A percentile compares a stretch with the other conserved stretches of the same genome.
Conservation (phyloP, 1,140 invertebrate genomes). For the Babylonia areolata region DNA sequence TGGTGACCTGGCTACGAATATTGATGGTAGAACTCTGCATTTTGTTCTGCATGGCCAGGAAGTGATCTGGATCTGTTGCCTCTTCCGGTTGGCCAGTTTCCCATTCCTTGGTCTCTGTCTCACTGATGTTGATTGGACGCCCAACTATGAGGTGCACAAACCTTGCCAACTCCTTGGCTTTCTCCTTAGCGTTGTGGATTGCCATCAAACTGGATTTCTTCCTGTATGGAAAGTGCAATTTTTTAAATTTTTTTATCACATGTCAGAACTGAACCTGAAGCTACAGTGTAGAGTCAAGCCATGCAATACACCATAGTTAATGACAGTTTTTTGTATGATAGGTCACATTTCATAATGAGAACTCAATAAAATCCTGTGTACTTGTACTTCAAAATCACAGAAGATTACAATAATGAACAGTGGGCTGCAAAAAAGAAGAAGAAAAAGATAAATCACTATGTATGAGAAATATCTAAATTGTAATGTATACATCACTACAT, state of each 20-base stretch:
- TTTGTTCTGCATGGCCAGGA: slow-evolving; percentile 58
- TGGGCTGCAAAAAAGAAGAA: too few species aligned
- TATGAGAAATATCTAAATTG: too few species aligned
- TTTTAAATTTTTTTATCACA: too few species aligned
- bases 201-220: slow-evolving; percentile 69
- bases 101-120: slow-evolving; percentile 64
- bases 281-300: neutral
- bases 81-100: slow-evolving; percentile 49
- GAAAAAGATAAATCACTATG: too few species aligned
- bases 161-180: slow-evolving; percentile 72
- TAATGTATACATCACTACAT: too few species aligned
- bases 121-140: slow-evolving; percentile 60
- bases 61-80: slow-evolving; percentile 50
- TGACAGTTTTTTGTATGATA: too few species aligned
- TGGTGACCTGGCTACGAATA: slow-evolving; percentile 59
- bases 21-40: slow-evolving; percentile 56
- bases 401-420: too few species aligned
- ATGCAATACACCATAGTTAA: neutral
- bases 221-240: too few species aligned
- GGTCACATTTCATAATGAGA: too few species aligned
- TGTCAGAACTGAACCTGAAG: neutral
- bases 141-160: slow-evolving; percentile 67
- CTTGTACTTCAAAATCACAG: too few species aligned
- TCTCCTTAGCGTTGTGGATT: slow-evolving; percentile 72
- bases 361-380: too few species aligned